Conservation (phyloP, 35 echinoderm and acorn worm species). For the Apostichopus parvimensis region DNA sequence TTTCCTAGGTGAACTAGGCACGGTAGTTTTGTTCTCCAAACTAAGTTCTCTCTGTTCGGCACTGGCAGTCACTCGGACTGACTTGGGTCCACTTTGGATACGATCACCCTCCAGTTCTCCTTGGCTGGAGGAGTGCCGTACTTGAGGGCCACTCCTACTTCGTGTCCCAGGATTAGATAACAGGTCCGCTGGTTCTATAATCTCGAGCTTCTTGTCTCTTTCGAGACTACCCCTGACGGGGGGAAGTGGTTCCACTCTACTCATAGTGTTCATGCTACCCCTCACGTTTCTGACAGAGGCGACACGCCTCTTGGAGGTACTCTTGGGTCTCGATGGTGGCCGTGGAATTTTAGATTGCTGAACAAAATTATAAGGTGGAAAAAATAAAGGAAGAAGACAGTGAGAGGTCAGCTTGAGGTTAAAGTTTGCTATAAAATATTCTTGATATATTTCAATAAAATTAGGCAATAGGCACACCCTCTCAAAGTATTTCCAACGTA, state of each 20-base stretch:
- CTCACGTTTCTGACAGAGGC: slow-evolving; percentile 53
- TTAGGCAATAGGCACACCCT: too few relatives aligned
- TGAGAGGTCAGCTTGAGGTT: not conserved
- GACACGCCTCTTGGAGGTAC: slow-evolving; percentile 57
- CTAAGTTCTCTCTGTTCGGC: slow-evolving; percentile 12
- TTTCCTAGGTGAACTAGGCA: not conserved
- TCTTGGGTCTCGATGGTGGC: slow-evolving; percentile 85
- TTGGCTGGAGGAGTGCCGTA: not conserved
- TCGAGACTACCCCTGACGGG: slow-evolving; percentile 53
- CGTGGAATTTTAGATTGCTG: slow-evolving; percentile 76
- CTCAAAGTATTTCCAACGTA: not conserved
- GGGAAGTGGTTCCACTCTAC: slow-evolving; percentile 75
- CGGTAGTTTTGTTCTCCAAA: slow-evolving; percentile 5
- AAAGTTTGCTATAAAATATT: not conserved
- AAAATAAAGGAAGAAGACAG: slow-evolving; percentile 13
- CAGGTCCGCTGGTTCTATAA: not conserved
- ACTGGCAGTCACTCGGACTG: not conserved
- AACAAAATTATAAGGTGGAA: not conserved
- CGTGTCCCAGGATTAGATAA: not conserved
- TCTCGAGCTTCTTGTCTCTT: not conserved
- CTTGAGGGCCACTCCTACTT: slow-evolving; percentile 32
- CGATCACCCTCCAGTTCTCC: not conserved
- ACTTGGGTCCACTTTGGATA: not conserved
- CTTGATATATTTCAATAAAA: too few relatives aligned
- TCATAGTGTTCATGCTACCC: slow-evolving; percentile 57